Evolutionary conservation across 2,797 vertebrate species (phyloP).

Genomic region (Halcyon leucocephala): DNA sequence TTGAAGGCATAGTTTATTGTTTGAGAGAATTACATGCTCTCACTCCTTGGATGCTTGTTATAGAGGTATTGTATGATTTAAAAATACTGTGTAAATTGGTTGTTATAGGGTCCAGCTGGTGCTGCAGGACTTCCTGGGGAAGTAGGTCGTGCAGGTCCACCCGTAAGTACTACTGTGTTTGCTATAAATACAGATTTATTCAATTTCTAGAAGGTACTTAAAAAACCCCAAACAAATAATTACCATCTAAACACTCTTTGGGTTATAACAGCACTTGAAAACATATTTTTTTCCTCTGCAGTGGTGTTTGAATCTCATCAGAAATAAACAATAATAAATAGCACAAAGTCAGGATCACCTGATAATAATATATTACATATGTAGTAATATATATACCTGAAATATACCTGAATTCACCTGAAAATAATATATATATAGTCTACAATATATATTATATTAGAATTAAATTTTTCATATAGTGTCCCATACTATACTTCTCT

Average conservation of each 20-base stretch:
- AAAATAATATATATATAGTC: too few relatives aligned
- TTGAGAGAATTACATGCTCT: neutral
- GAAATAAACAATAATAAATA: neutral
- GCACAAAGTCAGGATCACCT: neutral
- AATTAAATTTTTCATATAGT: neutral
- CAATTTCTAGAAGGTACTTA: neutral
- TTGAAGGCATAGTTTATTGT: neutral
- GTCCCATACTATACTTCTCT: neutral
- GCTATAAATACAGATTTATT: neutral
- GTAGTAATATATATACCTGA: too few relatives aligned
- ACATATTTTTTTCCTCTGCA: neutral
- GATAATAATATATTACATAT: too few relatives aligned
- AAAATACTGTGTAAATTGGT: neutral
- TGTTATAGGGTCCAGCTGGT: conserved; percentile 88
- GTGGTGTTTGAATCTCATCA: neutral
- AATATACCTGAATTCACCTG: too few relatives aligned
- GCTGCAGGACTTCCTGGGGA: conserved; percentile 91
- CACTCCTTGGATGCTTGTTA: neutral
- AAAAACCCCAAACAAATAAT: neutral
- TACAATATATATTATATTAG: neutral
- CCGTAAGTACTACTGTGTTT: conserved; percentile 84
- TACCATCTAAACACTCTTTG: neutral
- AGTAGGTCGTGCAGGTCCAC: conserved; percentile 87
- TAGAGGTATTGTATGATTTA: neutral
- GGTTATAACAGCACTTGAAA: neutral